Percentiles rank a stretch among this genome's conserved stretches.
phyloP scores from a whole-genome alignment of 2,113 vertebrate genomes.

The Nycticorax nycticorax region DNA sequence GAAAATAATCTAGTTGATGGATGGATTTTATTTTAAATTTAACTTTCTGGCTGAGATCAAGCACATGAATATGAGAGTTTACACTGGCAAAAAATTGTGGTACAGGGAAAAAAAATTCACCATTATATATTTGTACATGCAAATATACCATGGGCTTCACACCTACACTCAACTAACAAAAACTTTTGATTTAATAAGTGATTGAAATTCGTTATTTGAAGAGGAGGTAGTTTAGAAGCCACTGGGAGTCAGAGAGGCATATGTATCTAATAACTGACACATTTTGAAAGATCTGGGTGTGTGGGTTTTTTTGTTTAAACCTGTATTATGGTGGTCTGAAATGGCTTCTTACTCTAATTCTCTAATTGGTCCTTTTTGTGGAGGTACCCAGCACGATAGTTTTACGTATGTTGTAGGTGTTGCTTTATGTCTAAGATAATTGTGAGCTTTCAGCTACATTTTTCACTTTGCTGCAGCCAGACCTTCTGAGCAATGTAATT shows the following conservation, averaged over 20 bases:
- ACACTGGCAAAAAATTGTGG: not conserved
- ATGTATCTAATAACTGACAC: not conserved
- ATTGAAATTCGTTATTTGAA: not conserved
- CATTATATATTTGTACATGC: not conserved
- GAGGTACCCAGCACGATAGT: not conserved
- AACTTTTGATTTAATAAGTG: not conserved
- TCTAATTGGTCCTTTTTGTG: not conserved
- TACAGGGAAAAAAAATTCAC: not conserved
- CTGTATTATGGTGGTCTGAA: not conserved
- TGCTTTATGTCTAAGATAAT: not conserved
- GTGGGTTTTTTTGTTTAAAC: not conserved
- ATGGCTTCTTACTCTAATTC: not conserved
- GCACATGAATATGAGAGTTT: not conserved
- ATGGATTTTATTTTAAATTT: not conserved
- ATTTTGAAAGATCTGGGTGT: not conserved
- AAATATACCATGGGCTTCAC: not conserved
- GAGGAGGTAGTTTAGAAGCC: not conserved
- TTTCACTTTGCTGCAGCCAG: not conserved
- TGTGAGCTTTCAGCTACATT: not conserved
- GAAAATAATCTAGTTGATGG: not conserved
- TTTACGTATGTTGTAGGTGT: not conserved
- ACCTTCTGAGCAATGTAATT: not conserved
- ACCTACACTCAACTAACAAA: not conserved
- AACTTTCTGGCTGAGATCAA: not conserved
- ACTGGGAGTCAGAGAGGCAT: not conserved